Evolutionary conservation across 2,113 vertebrate species (phyloP).

Genomic region (Bos javanicus): DNA sequence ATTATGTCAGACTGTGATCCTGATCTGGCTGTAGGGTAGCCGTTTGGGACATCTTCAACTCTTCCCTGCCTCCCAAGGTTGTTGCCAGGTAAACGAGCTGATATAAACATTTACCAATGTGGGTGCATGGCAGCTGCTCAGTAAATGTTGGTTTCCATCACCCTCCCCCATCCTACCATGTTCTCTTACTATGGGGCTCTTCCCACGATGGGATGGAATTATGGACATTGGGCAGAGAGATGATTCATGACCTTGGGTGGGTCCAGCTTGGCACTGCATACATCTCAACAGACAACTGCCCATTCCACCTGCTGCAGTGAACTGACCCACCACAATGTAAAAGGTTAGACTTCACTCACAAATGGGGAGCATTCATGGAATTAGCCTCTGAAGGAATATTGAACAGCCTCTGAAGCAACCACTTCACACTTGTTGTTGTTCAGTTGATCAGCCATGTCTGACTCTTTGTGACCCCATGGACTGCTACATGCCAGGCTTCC

Average conservation of each 20-base stretch:
- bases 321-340: not conserved
- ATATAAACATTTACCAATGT: not conserved
- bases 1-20: not conserved
- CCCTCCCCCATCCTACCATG: not conserved
- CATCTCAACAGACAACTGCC: not conserved
- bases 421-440: not conserved
- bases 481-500: not conserved
- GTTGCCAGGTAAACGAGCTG: not conserved
- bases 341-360: not conserved
- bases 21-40: not conserved
- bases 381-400: not conserved
- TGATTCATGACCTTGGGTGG: fast-evolving
- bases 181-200: not conserved
- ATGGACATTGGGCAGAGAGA: not conserved
- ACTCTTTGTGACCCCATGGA: not conserved
- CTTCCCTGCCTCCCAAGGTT: not conserved
- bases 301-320: not conserved
- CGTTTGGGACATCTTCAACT: not conserved
- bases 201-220: not conserved
- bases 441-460: not conserved
- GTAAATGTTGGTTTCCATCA: not conserved
- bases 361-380: not conserved
- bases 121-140: not conserved
- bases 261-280: not conserved
- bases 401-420: not conserved